A percentile compares a stretch with the other conserved stretches of the same genome.
These are phyloP conservation scores for Ostrea denselamellosa DNA, from an alignment of 1,140 invertebrate species.

Conservation along the genomic window DNA sequence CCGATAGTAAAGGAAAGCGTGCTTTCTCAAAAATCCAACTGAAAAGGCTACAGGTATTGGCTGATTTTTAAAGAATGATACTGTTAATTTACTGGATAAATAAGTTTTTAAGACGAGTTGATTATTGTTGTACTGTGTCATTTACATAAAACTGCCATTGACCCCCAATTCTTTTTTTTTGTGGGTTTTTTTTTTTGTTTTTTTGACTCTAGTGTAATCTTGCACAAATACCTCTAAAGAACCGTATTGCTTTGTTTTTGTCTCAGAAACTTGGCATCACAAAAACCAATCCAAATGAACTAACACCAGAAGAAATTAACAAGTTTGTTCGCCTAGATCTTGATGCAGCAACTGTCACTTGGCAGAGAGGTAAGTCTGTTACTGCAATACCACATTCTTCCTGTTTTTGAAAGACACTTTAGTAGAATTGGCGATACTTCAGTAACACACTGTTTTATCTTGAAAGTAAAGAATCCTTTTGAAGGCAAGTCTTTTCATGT, in stretches of 20 bases:
- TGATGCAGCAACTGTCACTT: constrained; percentile 93
- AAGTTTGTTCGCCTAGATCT: constrained; percentile 94
- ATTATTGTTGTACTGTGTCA: neutral
- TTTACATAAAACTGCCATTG: no score
- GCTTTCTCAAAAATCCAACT: constrained; percentile 91
- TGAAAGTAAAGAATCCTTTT: no score
- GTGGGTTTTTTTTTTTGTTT: neutral
- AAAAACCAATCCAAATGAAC: constrained; percentile 90
- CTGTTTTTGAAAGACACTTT: no score
- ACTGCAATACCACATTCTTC: neutral
- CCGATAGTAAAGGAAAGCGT: constrained; percentile 86
- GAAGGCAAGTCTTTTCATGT: no score
- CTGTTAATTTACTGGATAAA: neutral
- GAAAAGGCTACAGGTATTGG: constrained; percentile 83
- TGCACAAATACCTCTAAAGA: neutral
- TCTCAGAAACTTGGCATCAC: constrained; percentile 88
- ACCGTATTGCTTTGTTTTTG: neutral
- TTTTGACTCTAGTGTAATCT: neutral
- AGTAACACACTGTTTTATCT: no score
- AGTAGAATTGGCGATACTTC: no score
- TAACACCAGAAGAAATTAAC: constrained; percentile 89
- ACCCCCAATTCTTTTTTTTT: neutral
- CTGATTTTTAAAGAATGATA: neutral
- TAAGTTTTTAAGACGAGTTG: neutral
- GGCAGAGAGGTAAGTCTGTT: constrained; percentile 89